A percentile compares a stretch with the other conserved stretches of the same genome.
These are phyloP conservation scores for Vannuccia rotundouncinata DNA, from an alignment of 2,888 invertebrate genomes.

Conservation along the genomic window DNA sequence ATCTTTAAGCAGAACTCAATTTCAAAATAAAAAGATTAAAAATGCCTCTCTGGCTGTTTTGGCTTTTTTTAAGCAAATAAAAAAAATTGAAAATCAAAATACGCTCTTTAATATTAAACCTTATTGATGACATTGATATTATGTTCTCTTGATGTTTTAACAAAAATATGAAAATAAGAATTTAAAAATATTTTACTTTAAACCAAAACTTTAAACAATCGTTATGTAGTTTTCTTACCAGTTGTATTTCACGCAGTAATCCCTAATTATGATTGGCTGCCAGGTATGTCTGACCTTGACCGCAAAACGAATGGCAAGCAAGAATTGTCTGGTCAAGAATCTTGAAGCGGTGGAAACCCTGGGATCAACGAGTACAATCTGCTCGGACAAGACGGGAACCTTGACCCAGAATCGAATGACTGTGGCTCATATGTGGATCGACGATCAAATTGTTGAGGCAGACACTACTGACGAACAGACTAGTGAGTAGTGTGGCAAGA, in stretches of 20 bases:
- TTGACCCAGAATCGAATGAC: constrained; percentile 98
- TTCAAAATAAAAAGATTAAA: too few relatives aligned
- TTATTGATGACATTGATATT: too few relatives aligned
- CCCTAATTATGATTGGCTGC: too few relatives aligned
- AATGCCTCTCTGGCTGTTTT: too few relatives aligned
- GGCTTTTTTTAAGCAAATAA: too few relatives aligned
- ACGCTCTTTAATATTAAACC: too few relatives aligned
- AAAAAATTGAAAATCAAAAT: too few relatives aligned
- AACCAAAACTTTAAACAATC: neutral
- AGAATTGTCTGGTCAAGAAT: constrained; percentile 97
- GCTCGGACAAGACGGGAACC: constrained; percentile 99
- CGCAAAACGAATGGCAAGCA: constrained; percentile 97
- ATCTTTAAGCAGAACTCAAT: too few relatives aligned
- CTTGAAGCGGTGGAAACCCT: constrained; percentile 97
- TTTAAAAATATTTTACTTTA: neutral
- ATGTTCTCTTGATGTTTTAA: too few relatives aligned
- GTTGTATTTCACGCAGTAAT: too few relatives aligned
- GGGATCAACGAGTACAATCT: constrained; percentile 96
- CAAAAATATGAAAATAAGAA: too few relatives aligned
- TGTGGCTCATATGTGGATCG: constrained; percentile 98
- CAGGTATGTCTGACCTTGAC: constrained; percentile 71
- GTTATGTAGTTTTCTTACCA: too few relatives aligned
- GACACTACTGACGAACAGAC: constrained; percentile 98
- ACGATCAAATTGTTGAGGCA: constrained; percentile 94
- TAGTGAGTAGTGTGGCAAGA: constrained; percentile 60